Evolutionary conservation across 1,140 invertebrate genomes (phyloP).

Genomic region (Ptiloglossa arizonensis): DNA sequence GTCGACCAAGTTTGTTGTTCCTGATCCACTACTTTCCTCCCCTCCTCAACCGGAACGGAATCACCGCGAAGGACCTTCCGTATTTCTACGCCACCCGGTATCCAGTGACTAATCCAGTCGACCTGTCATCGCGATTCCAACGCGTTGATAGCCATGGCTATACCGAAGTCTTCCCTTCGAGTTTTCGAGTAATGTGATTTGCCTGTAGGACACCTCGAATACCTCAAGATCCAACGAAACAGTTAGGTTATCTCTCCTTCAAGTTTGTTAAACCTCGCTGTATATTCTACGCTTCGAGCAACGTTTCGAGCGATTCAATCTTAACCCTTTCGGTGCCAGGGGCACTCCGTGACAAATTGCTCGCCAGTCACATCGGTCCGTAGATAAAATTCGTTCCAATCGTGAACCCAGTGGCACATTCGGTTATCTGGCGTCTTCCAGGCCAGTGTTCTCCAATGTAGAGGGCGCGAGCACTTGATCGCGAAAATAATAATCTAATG

Average conservation of each 20-base stretch:
- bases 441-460: no score
- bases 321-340: no score
- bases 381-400: no score
- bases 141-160: constrained; percentile 4
- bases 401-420: no score
- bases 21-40: background rate
- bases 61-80: constrained; percentile 1
- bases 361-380: no score
- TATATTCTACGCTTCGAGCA: no score
- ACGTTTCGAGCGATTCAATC: no score
- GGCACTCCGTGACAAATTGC: no score
- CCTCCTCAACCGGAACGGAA: background rate
- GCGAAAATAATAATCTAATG: no score
- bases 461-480: no score
- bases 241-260: background rate
- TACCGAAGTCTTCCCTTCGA: background rate
- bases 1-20: background rate
- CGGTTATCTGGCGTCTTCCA: no score
- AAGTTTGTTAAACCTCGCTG: no score
- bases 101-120: constrained; percentile 25
- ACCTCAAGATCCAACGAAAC: background rate
- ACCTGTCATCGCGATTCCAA: constrained; percentile 41
- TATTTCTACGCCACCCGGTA: constrained; percentile 16
- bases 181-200: background rate
- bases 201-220: background rate